Evolutionary conservation across 1,140 invertebrate species (phyloP).

Genomic region (Holotrichia oblita): DNA sequence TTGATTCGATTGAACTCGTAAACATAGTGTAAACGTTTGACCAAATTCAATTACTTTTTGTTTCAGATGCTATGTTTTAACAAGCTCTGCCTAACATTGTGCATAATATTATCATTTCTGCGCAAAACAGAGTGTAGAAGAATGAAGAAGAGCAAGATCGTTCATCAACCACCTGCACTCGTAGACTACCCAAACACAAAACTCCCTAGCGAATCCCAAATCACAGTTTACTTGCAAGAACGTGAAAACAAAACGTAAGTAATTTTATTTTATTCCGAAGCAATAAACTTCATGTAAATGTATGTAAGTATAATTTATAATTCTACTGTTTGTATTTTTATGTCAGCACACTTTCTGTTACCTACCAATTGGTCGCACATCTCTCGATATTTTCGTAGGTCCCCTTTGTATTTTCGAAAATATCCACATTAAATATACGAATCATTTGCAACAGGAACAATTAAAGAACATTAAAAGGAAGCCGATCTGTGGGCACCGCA

Average conservation of each 20-base stretch:
- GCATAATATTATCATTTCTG: conserved; percentile 6
- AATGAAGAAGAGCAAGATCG: not conserved
- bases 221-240: not conserved
- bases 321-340: not conserved
- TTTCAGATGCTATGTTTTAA: conserved; percentile 33
- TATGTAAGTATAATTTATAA: not conserved
- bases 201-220: not conserved
- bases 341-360: not conserved
- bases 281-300: not conserved
- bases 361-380: not conserved
- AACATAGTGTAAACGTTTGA: too few species aligned
- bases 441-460: conserved; percentile 29
- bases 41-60: not conserved
- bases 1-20: too few species aligned
- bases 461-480: conserved; percentile 8
- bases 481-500: not conserved
- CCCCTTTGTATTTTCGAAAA: conserved; percentile 2
- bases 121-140: conserved; percentile 24
- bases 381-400: not conserved
- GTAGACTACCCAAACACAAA: not conserved
- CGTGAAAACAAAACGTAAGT: conserved; percentile 33
- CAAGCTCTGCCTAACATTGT: conserved; percentile 10
- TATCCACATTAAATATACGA: conserved; percentile 17
- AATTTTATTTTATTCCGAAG: not conserved
- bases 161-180: not conserved